Evolutionary conservation across 2,797 vertebrate species (phyloP), one percentile per base, ranked within the genome.

Genomic region (Gymnoscopelus microlampas): DNA sequence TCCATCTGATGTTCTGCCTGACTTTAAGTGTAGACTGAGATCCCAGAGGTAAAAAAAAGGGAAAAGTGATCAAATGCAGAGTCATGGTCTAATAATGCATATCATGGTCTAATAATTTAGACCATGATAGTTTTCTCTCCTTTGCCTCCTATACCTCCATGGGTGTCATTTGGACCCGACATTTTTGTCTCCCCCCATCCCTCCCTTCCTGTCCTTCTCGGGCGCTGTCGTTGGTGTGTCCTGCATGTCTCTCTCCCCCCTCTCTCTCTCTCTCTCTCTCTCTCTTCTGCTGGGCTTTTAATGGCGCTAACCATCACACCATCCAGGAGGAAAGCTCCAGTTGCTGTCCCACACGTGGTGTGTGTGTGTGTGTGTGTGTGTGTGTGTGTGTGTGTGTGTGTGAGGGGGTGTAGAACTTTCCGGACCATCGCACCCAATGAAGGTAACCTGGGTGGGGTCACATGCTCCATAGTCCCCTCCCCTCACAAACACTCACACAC

Each of bases 361-460:
- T 24, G 29, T 60, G 67, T 49, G 68, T 50, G 69, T 62, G n/a
- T 50, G 29, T n/a, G 35, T 55, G 5, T 32, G 51, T 70, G 60
- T 63, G 62, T 63, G 62, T 12, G 48, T 35, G 62, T 53, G 19
- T 19, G 19, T 19, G 19, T 19, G 19, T 19, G 19, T 19, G 19
- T 19, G 19, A 19, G 1, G 19, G 48, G 32, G 50, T n/a, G n/a
- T 51, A 13, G 63, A 51, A 76, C 48, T 82, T 86, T 89, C 79
- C 82, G 85, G 81, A 86, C 77, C 74, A 66, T 63, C 78, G 84
- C 82, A 68, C 53, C 65, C 80, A 82, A 68, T 85, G 73, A 78
- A 23, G 79, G 73, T 81, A 83, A 73, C 65, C 76, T 60, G 54
- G 65, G 79, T 80, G 78, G 61, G 66, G 73, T 70, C 87, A 85